phyloP scores from a whole-genome alignment of 2,797 vertebrate genomes.

The Eupleurogrammus muticus region DNA sequence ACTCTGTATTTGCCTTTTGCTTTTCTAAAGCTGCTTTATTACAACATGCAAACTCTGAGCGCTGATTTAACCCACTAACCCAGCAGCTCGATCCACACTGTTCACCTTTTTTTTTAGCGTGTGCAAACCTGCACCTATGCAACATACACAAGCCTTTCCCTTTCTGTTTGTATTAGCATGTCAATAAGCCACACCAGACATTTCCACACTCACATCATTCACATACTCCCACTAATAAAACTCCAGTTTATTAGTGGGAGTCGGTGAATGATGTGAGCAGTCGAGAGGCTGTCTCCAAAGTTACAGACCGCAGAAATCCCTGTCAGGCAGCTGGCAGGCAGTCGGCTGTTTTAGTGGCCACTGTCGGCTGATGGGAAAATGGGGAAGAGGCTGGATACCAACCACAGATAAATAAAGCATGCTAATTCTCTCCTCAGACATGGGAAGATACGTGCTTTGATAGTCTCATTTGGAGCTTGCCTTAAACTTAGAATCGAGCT shows the following conservation, averaged over 20 bases:
- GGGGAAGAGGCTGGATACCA: constrained; percentile 7
- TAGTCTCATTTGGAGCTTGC: not conserved
- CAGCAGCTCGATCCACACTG: constrained; percentile 19
- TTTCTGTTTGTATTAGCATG: constrained; percentile 70
- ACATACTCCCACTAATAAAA: constrained; percentile 55
- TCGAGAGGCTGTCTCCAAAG: constrained; percentile 56
- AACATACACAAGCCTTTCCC: constrained; percentile 57
- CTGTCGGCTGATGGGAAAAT: constrained; percentile 53
- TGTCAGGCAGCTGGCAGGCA: constrained; percentile 58
- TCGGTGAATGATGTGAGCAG: constrained; percentile 56
- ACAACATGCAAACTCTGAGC: not conserved
- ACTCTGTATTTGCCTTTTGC: constrained; percentile 27
- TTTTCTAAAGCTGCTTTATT: constrained; percentile 22
- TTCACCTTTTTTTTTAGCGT: constrained; percentile 53
- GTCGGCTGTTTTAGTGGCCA: constrained; percentile 42
- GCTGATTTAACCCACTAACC: constrained; percentile 60
- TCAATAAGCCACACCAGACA: constrained; percentile 72
- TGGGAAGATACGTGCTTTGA: constrained; percentile 23
- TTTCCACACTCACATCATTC: constrained; percentile 58
- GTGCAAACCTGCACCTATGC: constrained; percentile 39
- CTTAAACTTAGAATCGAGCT: constrained; percentile 5
- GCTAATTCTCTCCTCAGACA: constrained; percentile 19
- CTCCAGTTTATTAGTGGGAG: constrained; percentile 68
- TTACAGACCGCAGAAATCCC: constrained; percentile 66
- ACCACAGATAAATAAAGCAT: constrained; percentile 29